Percentiles rank a stretch among this genome's conserved stretches.
Evolutionary conservation across 2,888 invertebrate species (phyloP).

Genomic region (Morpho helenor): DNA sequence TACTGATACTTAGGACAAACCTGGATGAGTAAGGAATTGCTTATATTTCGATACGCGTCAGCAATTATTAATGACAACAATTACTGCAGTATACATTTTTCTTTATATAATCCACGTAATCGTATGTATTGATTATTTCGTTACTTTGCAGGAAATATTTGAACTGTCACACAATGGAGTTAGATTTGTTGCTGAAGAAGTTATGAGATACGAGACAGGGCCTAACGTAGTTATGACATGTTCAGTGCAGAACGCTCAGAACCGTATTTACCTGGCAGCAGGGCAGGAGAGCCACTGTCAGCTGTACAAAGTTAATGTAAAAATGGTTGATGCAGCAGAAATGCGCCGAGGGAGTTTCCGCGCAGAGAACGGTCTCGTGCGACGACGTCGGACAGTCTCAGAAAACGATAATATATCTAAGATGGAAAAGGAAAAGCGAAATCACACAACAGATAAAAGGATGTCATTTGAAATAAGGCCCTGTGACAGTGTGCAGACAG

Average conservation of each 20-base stretch:
- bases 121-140: constrained; percentile 14
- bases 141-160: constrained; percentile 89
- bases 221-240: constrained; percentile 95
- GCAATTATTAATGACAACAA: constrained; percentile 20
- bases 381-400: constrained; percentile 72
- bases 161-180: constrained; percentile 92
- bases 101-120: constrained; percentile 7
- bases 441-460: constrained; percentile 74
- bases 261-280: constrained; percentile 89
- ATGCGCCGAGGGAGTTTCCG: constrained; percentile 78
- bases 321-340: constrained; percentile 77
- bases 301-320: constrained; percentile 85
- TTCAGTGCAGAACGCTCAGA: constrained; percentile 84
- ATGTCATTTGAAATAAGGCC: constrained; percentile 88
- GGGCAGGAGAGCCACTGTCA: constrained; percentile 96
- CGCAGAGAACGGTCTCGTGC: constrained; percentile 68
- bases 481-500: constrained; percentile 90
- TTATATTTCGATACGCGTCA: constrained; percentile 46
- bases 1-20: constrained; percentile 11
- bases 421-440: constrained; percentile 62
- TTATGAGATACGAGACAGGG: constrained; percentile 93
- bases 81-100: constrained; percentile 2
- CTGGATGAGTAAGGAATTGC: constrained; percentile 10
- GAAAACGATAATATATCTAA: constrained; percentile 75
- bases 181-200: constrained; percentile 91